These are phyloP conservation scores for Nestor notabilis DNA, from an alignment of 2,113 vertebrate genomes.

Conservation along the genomic window DNA sequence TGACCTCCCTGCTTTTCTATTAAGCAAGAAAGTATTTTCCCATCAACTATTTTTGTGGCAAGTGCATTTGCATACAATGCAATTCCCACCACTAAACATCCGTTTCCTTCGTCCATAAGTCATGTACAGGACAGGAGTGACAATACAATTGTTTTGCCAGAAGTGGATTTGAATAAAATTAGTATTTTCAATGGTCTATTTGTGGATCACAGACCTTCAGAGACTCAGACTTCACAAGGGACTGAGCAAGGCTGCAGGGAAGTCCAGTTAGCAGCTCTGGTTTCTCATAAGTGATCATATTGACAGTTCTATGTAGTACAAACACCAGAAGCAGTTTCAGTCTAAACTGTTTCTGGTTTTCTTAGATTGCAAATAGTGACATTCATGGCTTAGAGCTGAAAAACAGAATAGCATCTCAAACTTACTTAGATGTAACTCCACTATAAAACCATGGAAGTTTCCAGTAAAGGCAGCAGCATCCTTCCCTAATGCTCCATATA, in stretches of 20 bases:
- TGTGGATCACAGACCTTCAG: neutral
- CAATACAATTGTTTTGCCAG: neutral
- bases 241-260: neutral
- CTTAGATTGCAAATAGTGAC: neutral
- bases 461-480: neutral
- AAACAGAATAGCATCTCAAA: neutral
- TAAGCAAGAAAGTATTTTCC: constrained; percentile 15
- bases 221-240: neutral
- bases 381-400: neutral
- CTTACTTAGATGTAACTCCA: neutral
- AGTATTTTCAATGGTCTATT: neutral
- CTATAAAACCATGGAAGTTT: neutral
- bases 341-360: neutral
- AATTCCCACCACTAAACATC: constrained; percentile 43
- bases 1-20: constrained; percentile 36
- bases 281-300: neutral
- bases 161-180: neutral
- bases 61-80: constrained; percentile 42
- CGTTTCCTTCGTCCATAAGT: constrained; percentile 43
- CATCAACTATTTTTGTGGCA: constrained; percentile 46
- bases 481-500: neutral
- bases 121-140: neutral
- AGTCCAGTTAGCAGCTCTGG: neutral
- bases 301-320: neutral
- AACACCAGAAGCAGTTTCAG: neutral